Conservation (phyloP, 2,113 vertebrate genomes). For the Formicarius rufipectus region DNA sequence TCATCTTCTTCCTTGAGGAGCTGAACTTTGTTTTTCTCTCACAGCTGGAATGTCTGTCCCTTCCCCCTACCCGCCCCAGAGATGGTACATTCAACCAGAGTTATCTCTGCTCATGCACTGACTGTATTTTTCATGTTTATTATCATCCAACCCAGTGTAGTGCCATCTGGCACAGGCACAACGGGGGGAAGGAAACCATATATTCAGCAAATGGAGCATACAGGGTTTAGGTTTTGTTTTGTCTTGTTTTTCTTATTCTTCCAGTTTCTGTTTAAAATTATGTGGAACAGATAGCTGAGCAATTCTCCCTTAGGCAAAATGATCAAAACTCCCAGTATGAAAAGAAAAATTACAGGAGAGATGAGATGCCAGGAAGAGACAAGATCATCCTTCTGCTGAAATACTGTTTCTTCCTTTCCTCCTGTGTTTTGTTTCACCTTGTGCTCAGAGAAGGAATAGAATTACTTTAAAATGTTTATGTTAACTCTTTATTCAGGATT, state of each 20-base stretch:
- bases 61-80: background rate
- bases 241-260: background rate
- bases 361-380: background rate
- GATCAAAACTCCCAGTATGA: background rate
- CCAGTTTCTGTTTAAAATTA: background rate
- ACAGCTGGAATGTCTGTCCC: background rate
- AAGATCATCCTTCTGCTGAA: background rate
- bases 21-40: background rate
- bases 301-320: background rate
- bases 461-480: background rate
- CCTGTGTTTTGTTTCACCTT: background rate
- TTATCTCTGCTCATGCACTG: background rate
- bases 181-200: background rate
- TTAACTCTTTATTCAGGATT: background rate
- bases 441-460: background rate
- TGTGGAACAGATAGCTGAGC: background rate
- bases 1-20: background rate
- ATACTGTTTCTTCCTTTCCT: background rate
- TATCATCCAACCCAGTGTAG: background rate
- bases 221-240: background rate
- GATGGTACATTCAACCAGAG: background rate
- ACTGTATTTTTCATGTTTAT: conserved; percentile 50
- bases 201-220: conserved; percentile 37
- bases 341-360: background rate
- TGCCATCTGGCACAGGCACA: conserved; percentile 29